A percentile compares a stretch with the other conserved stretches of the same genome.
phyloP scores from a whole-genome alignment of 2,888 invertebrate species.

The Drosophila nr. fundita region DNA sequence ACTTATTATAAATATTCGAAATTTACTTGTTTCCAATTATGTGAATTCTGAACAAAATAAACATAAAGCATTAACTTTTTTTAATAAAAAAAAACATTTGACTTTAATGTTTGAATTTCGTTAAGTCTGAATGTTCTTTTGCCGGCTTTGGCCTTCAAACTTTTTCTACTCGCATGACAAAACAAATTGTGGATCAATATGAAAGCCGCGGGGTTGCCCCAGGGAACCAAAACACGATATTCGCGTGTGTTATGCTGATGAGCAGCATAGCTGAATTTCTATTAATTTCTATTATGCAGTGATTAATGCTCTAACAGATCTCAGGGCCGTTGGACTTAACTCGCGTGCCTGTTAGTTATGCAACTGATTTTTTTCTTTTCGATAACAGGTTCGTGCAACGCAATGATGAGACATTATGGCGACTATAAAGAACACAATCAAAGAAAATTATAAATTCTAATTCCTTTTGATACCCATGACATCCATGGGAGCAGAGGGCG shows the following conservation, averaged over 20 bases:
- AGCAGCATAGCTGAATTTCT: slow-evolving; percentile 25
- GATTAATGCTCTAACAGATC: slow-evolving; percentile 57
- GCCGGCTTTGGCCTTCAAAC: slow-evolving; percentile 29
- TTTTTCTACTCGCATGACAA: slow-evolving; percentile 37
- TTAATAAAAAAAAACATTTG: slow-evolving; percentile 19
- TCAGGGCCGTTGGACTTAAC: slow-evolving; percentile 25
- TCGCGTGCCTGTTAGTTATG: slow-evolving; percentile 69
- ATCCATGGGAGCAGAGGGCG: slow-evolving; percentile 17
- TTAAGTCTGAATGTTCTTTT: slow-evolving; percentile 25
- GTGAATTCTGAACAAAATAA: slow-evolving; percentile 57
- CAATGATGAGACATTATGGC: slow-evolving; percentile 62
- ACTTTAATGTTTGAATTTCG: background rate
- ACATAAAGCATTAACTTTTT: slow-evolving; percentile 54
- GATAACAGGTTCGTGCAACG: slow-evolving; percentile 42
- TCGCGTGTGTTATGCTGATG: slow-evolving; percentile 60
- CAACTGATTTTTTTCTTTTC: slow-evolving; percentile 39
- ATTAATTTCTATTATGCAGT: slow-evolving; percentile 59
- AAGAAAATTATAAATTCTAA: slow-evolving; percentile 69
- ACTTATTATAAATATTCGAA: slow-evolving; percentile 58
- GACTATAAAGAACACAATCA: slow-evolving; percentile 22
- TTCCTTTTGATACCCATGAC: slow-evolving; percentile 32
- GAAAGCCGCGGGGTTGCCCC: slow-evolving; percentile 23
- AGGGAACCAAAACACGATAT: slow-evolving; percentile 8
- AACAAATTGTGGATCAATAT: slow-evolving; percentile 59
- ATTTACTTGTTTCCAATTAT: slow-evolving; percentile 50